Evolutionary conservation across 2,797 vertebrate species (phyloP).

Genomic region (Gymnopithys bicolor): DNA sequence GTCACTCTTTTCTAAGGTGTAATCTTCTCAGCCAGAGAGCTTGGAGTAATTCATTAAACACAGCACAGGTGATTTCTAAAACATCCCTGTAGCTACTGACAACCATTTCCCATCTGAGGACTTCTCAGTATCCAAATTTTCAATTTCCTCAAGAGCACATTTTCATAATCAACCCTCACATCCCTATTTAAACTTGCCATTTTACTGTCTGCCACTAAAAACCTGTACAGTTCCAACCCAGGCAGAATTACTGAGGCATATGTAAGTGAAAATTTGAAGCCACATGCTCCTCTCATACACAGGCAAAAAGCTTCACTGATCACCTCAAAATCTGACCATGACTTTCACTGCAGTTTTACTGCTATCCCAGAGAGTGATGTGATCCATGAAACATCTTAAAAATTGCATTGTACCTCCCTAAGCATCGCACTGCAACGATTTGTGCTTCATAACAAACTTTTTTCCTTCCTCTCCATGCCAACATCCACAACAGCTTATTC

Average conservation of each 20-base stretch:
- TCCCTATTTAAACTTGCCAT: not conserved
- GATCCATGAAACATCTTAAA: not conserved
- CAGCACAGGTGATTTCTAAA: constrained; percentile 9
- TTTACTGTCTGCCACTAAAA: not conserved
- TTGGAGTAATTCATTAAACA: constrained; percentile 11
- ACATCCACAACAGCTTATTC: not conserved
- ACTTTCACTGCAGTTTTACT: not conserved
- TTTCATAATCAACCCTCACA: not conserved
- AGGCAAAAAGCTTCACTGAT: not conserved
- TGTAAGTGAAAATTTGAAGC: not conserved
- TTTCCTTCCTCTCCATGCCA: not conserved
- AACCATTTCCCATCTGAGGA: not conserved
- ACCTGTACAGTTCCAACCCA: not conserved
- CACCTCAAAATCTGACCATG: not conserved
- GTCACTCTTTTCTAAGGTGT: not conserved
- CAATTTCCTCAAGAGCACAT: not conserved
- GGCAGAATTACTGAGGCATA: not conserved
- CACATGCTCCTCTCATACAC: not conserved
- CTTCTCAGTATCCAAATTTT: not conserved
- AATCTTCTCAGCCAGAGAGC: not conserved
- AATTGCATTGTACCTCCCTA: not conserved
- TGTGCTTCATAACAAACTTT: not conserved
- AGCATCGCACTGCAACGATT: not conserved
- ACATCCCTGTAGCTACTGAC: not conserved
- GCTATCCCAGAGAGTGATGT: not conserved